Base-by-base conservation (phyloP, 2,797 vertebrate species). In the Menidia menidia region DNA sequence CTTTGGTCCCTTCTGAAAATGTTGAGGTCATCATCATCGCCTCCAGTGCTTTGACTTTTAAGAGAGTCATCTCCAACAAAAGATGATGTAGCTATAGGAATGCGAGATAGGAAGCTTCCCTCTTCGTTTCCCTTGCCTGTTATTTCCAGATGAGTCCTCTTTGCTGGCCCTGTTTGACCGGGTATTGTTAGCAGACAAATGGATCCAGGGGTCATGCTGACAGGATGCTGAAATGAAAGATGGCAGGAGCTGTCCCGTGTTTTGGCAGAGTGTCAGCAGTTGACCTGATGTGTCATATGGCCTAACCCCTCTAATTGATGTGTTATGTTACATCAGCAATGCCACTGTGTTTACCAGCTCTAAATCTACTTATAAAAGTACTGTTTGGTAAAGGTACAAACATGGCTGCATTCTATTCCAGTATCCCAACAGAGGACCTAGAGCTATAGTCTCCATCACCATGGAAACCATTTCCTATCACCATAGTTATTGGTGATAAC, bases 161-260 rank as follows among this genome's bases (percentile, higher is more conserved):
- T 35, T 50, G 13, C 48, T 66, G 44, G 15, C 60, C 48, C n/a
- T 30, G 30, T 30, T 41, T 44, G 64, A 60, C 50, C 48, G 15
- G 44, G 41, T 59, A 30, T 84, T 82, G 73, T 71, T 54, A 42
- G 19, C 50, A 42, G 39, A 69, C 60, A 71, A 48, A 69, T 30
- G 42, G 39, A 71, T 64, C 13, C 18, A 59, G 31, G 10, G 75
- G 64, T 80, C 75, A 69, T 31, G 14, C 67, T 77, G 80, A 65
- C 65, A 4, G 16, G 71, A 81, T 72, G 31, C 62, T 64, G 60
- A 64, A 72, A 73, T 61, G 14, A 82, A 55, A 78, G 44, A 77
- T 64, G 68, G 67, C 58, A 25, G 57, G 61, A 64, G 2, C n/a
- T 47, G 31, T 63, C 31, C 59, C 75, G 51, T 68, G 16, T 43